A percentile compares a stretch with the other conserved stretches of the same genome.
These are phyloP conservation scores for Leptobrachium leishanense DNA, from an alignment of 2,113 vertebrate genomes.

Conservation along the genomic window DNA sequence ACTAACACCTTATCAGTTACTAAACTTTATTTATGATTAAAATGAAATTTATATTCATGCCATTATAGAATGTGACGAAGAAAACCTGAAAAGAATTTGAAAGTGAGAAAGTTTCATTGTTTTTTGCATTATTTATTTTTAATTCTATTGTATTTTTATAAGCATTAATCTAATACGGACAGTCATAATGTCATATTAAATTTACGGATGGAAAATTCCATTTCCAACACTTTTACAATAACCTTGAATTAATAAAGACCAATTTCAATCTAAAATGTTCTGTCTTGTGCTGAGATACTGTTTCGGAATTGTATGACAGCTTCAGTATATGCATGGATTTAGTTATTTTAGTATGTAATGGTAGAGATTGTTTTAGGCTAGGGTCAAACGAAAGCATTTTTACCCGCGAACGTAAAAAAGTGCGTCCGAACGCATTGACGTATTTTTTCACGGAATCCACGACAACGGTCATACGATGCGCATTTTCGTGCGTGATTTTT, in stretches of 20 bases:
- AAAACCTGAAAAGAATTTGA: background rate
- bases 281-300: conserved; percentile 1
- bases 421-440: too few relatives aligned
- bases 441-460: too few relatives aligned
- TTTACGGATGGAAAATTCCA: conserved; percentile 27
- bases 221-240: background rate
- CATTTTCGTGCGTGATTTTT: too few relatives aligned
- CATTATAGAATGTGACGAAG: background rate
- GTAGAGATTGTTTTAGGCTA: background rate
- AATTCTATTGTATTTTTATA: conserved; percentile 13
- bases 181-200: conserved; percentile 1
- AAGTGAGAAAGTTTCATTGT: background rate
- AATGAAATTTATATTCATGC: background rate
- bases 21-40: conserved; percentile 1
- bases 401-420: too few relatives aligned
- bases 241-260: background rate
- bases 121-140: too few relatives aligned
- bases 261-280: background rate
- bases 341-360: background rate
- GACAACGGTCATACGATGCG: too few relatives aligned
- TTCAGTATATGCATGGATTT: conserved; percentile 14
- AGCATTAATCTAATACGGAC: background rate
- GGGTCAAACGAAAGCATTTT: too few relatives aligned
- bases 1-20: background rate
- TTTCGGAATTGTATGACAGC: background rate